A percentile compares a stretch with the other conserved stretches of the same genome.
These are phyloP conservation scores for Prosapia bicincta DNA, from an alignment of 2,888 invertebrate genomes.

Conservation along the genomic window DNA sequence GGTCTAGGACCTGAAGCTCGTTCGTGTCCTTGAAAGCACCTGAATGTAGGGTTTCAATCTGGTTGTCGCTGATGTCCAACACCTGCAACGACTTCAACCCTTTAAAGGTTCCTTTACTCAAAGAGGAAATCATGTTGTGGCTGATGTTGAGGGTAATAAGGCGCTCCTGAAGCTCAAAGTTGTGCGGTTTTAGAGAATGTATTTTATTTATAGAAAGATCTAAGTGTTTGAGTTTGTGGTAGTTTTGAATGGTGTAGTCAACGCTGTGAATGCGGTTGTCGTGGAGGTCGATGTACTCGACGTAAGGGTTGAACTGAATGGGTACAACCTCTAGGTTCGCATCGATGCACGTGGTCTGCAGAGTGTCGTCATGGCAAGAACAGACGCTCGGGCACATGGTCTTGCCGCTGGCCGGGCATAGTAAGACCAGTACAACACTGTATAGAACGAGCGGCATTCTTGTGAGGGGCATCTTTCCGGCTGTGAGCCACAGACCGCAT, in stretches of 20 bases:
- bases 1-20: conserved; percentile 67
- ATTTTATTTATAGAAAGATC: conserved; percentile 82
- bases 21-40: conserved; percentile 76
- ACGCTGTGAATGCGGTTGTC: conserved; percentile 77
- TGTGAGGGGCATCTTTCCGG: neutral
- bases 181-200: conserved; percentile 72
- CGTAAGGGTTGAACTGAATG: conserved; percentile 84
- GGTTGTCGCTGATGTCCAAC: conserved; percentile 74
- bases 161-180: conserved; percentile 73
- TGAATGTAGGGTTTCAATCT: conserved; percentile 55
- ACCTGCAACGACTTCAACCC: conserved; percentile 64
- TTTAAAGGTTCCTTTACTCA: conserved; percentile 72
- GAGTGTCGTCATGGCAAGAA: conserved; percentile 73
- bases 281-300: conserved; percentile 77
- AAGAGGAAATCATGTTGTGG: conserved; percentile 64
- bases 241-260: conserved; percentile 74
- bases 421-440: conserved; percentile 12
- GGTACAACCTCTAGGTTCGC: conserved; percentile 81
- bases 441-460: neutral
- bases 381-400: conserved; percentile 76
- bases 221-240: conserved; percentile 72
- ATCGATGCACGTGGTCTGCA: conserved; percentile 71
- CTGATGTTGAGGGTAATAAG: conserved; percentile 74
- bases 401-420: conserved; percentile 13
- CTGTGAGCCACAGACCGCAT: neutral